These are phyloP conservation scores for Drosophila mimetica DNA, from an alignment of 2,888 invertebrate species.

Conservation along the genomic window DNA sequence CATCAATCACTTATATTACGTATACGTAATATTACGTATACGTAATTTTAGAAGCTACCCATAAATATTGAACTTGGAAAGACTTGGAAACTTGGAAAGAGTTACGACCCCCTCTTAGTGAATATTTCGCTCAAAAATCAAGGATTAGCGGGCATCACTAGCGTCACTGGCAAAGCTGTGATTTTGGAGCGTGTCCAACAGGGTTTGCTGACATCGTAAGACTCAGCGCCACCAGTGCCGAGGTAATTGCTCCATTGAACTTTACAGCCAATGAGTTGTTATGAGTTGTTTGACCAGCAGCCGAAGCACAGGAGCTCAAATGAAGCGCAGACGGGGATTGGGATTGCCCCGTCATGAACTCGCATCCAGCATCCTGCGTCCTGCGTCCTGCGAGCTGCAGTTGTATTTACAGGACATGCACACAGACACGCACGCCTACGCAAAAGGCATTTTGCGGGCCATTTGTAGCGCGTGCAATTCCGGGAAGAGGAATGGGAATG, in stretches of 20 bases:
- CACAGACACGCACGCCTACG: slow-evolving; percentile 27
- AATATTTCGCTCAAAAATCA: background rate
- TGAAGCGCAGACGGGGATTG: slow-evolving; percentile 18
- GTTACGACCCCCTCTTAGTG: no score
- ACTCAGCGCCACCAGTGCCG: slow-evolving; percentile 4
- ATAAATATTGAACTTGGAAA: no score
- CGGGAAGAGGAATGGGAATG: background rate
- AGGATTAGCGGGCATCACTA: slow-evolving; percentile 2
- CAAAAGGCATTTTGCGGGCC: slow-evolving; percentile 38
- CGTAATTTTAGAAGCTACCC: no score
- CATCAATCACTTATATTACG: no score
- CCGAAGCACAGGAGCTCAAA: slow-evolving; percentile 47
- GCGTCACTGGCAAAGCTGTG: slow-evolving; percentile 2
- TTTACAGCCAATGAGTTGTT: slow-evolving; percentile 46
- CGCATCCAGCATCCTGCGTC: slow-evolving; percentile 16
- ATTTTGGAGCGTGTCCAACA: slow-evolving; percentile 12
- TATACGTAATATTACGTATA: no score
- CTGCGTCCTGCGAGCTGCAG: slow-evolving; percentile 21
- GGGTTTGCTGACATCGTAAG: slow-evolving; percentile 24
- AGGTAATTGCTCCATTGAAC: slow-evolving; percentile 37
- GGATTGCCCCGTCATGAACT: slow-evolving; percentile 14
- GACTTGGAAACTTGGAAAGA: no score
- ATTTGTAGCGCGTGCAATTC: slow-evolving; percentile 40
- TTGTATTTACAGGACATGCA: slow-evolving; percentile 25
- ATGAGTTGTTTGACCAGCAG: slow-evolving; percentile 43